Evolutionary conservation across 2,113 vertebrate species (phyloP), one percentile per base, ranked within the genome.

Genomic region (Gavia stellata): DNA sequence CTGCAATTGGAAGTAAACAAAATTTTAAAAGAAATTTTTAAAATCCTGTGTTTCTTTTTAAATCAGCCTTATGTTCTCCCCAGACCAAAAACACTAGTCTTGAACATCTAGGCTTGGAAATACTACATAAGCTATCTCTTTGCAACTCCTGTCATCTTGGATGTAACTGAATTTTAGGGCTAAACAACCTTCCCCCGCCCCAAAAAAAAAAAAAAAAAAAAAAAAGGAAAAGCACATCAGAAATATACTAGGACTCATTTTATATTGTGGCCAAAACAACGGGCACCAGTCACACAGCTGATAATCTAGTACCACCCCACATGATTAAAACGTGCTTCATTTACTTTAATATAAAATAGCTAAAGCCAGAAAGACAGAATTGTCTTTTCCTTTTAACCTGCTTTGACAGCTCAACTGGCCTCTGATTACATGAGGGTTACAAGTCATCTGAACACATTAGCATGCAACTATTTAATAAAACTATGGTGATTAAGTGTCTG

Each of bases 381-480:
- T 74, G 82, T 50, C 59, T 90, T 89, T 88, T 91, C 36, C 63
- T 71, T 94, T 88, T 77, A 96, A 88, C 42, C 28, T 66, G 4
- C 29, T 79, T 56, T 91, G 80, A 84, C 71, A 47, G 75, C 59
- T 94, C 75, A 84, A 61, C 36, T 78, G 44, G 77, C 40, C n/a
- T 84, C 52, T 88, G 47, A 94, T 91, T 90, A 81, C 56, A 45
- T 18, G 67, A 86, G 28, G 28, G 12, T 91, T 84, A 78, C 80
- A 92, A 93, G 61, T 89, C 61, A 95, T 72, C 68, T 79, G 63
- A 92, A 83, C 38, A 67, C 19, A 75, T 79, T 67, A 74, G 11
- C 28, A 88, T 65, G 68, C 72, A 88, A 77, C 67, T 94, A 70
- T 90, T 95, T 95, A 88, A 95, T 84, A 93, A 95, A 55, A 90